phyloP scores from a whole-genome alignment of 2,888 invertebrate genomes.

The Formica aserva region DNA sequence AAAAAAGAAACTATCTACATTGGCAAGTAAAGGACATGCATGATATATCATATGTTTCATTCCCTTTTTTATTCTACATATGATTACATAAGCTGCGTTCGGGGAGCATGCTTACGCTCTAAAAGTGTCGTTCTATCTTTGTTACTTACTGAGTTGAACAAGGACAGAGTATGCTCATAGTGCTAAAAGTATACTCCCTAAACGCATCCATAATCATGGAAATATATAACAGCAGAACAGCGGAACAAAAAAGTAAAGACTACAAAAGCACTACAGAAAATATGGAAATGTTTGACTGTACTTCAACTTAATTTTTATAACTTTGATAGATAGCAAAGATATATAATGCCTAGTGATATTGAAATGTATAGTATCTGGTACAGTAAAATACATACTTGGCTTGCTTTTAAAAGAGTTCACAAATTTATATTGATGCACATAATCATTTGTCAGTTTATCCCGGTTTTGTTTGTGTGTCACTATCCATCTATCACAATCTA shows the following conservation, averaged over 20 bases:
- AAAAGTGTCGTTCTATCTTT: too few relatives aligned
- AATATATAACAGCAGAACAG: not conserved
- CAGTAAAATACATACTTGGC: slow-evolving; percentile 77
- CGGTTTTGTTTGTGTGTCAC: slow-evolving; percentile 82
- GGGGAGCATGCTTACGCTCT: too few relatives aligned
- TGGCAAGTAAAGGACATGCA: not conserved
- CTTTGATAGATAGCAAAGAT: not conserved
- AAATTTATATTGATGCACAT: slow-evolving; percentile 82
- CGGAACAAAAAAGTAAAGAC: not conserved
- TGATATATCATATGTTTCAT: not conserved
- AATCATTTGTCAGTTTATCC: slow-evolving; percentile 74
- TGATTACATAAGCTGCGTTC: not conserved
- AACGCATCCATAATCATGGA: not conserved
- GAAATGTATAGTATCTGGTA: not conserved
- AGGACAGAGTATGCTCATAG: too few relatives aligned
- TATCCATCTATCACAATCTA: slow-evolving; percentile 80
- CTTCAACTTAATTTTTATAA: not conserved
- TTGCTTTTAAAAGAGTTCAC: slow-evolving; percentile 77
- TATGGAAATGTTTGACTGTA: not conserved
- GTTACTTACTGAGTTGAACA: too few relatives aligned
- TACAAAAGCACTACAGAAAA: not conserved
- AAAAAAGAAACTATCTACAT: not conserved
- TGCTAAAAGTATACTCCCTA: too few relatives aligned
- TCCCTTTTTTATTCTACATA: not conserved
- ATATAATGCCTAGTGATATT: not conserved